These are phyloP conservation scores for Pycnonotus jocosus DNA, from an alignment of 2,113 vertebrate genomes.

Conservation along the genomic window DNA sequence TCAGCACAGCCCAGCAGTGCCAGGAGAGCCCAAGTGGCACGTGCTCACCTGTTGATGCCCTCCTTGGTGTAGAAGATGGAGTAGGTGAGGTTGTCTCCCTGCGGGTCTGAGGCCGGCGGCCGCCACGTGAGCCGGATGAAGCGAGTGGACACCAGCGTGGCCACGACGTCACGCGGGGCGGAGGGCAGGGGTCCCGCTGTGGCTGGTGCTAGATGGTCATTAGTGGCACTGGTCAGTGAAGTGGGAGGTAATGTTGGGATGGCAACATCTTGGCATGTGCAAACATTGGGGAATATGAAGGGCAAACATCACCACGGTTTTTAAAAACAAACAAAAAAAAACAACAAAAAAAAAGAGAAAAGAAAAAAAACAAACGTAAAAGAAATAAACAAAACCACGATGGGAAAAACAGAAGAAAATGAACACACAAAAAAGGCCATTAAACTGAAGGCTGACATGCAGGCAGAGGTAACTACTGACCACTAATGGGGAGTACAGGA, in stretches of 20 bases:
- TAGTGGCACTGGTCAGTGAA: conserved; percentile 99
- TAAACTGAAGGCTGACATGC: conserved; percentile 83
- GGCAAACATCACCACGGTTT: conserved; percentile 81
- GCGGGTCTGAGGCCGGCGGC: conserved; percentile 85
- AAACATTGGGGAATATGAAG: conserved; percentile 81
- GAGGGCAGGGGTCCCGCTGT: conserved; percentile 89
- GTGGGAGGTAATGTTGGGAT: conserved; percentile 92
- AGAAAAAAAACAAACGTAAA: conserved; percentile 79
- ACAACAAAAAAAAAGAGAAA: conserved; percentile 71
- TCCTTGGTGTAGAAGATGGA: conserved; percentile 96
- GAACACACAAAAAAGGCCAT: conserved; percentile 83
- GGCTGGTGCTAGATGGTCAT: conserved; percentile 98
- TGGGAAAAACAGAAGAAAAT: conserved; percentile 83
- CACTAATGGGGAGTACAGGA: conserved; percentile 67
- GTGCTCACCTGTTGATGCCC: conserved; percentile 79
- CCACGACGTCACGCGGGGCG: conserved; percentile 92
- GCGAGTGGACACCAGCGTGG: conserved; percentile 95
- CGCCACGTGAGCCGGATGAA: conserved; percentile 99
- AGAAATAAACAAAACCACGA: conserved; percentile 88
- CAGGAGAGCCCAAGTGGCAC: neutral
- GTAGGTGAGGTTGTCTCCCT: conserved; percentile 93
- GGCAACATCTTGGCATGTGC: conserved; percentile 92
- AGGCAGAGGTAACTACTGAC: conserved; percentile 67
- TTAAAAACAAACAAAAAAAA: conserved; percentile 75
- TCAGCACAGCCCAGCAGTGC: neutral